Conservation (phyloP, 1,140 invertebrate species). For the Stegodyphus mimosarum region DNA sequence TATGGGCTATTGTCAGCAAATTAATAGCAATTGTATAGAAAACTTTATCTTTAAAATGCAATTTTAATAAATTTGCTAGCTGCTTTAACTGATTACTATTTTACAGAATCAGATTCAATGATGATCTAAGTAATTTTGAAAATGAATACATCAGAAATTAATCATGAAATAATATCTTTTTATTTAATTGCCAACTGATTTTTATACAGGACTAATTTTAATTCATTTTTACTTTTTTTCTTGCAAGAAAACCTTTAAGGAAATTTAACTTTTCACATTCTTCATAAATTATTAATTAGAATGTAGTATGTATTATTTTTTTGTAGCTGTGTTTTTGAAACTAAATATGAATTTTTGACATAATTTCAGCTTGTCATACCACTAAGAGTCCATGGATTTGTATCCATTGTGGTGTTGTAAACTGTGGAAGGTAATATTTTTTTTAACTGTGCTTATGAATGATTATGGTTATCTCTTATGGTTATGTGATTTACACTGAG, state of each 20-base stretch:
- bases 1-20: too few relatives aligned
- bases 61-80: too few relatives aligned
- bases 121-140: too few relatives aligned
- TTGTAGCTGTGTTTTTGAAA: background rate
- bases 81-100: too few relatives aligned
- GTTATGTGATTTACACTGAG: background rate
- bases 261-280: constrained; percentile 6
- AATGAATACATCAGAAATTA: too few relatives aligned
- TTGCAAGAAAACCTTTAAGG: background rate
- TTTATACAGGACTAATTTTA: too few relatives aligned
- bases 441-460: background rate
- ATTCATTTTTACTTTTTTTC: background rate
- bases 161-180: too few relatives aligned
- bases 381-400: constrained; percentile 81
- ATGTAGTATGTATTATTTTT: constrained; percentile 6
- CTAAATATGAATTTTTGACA: background rate
- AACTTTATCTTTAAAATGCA: too few relatives aligned
- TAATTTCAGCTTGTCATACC: constrained; percentile 76
- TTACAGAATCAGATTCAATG: too few relatives aligned
- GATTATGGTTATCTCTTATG: background rate
- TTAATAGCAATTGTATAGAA: too few relatives aligned
- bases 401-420: constrained; percentile 78
- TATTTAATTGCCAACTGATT: too few relatives aligned
- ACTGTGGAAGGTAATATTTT: constrained; percentile 75
- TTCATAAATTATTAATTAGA: constrained; percentile 34